These are phyloP conservation scores for Meghimatium bilineatum DNA, from an alignment of 2,888 invertebrate genomes.

Conservation along the genomic window DNA sequence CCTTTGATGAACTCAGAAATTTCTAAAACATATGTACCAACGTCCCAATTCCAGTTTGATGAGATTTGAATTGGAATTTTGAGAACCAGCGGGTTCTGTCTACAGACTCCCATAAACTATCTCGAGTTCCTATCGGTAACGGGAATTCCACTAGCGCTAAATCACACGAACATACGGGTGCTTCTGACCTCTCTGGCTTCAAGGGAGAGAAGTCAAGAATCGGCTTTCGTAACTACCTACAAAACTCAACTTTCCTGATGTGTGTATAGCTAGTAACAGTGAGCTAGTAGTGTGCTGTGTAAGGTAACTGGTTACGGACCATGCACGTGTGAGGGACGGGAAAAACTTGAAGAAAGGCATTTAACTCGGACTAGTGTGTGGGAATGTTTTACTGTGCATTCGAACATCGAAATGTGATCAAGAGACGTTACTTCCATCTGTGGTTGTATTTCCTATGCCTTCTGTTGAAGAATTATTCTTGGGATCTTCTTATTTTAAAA, in stretches of 20 bases:
- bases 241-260: background rate
- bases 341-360: background rate
- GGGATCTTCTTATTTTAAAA: background rate
- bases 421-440: background rate
- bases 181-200: constrained; percentile 7
- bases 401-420: background rate
- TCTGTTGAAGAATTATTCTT: background rate
- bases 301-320: background rate
- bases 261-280: background rate
- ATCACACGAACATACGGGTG: constrained; percentile 17
- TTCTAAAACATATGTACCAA: too few relatives aligned
- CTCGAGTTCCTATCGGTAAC: background rate
- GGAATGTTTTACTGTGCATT: background rate
- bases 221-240: background rate
- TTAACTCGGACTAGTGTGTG: background rate
- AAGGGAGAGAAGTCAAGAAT: background rate
- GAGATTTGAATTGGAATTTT: background rate
- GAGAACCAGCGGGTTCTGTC: background rate
- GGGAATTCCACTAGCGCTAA: constrained; percentile 3
- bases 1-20: too few relatives aligned
- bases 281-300: background rate
- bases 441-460: background rate
- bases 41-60: background rate
- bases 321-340: background rate
- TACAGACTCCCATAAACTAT: background rate